A percentile compares a stretch with the other conserved stretches of the same genome.
phyloP scores from a whole-genome alignment of 2,888 invertebrate genomes.

The Drosophila fulvimacula region DNA sequence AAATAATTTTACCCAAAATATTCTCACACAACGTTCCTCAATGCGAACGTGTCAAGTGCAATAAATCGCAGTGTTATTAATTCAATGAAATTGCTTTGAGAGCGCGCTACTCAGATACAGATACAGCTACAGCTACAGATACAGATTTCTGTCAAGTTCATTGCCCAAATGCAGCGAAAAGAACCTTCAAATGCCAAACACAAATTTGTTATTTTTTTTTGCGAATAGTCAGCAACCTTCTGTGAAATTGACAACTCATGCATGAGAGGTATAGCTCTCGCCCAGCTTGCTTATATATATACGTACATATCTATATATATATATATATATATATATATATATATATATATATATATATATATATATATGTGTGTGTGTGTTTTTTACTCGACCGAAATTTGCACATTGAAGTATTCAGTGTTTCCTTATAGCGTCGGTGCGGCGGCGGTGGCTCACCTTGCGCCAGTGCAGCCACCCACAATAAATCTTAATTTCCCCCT shows the following conservation, averaged over 20 bases:
- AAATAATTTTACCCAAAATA: neutral
- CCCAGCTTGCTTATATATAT: neutral
- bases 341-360: neutral
- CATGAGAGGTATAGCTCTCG: conserved; percentile 8
- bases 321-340: neutral
- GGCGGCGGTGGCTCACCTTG: conserved; percentile 19
- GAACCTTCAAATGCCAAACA: conserved; percentile 69
- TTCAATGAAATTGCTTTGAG: conserved; percentile 57
- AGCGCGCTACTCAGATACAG: conserved; percentile 21
- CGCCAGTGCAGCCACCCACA: conserved; percentile 69
- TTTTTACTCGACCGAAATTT: conserved; percentile 1
- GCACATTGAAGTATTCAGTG: conserved; percentile 14
- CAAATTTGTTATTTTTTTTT: conserved; percentile 28
- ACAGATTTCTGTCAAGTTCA: conserved; percentile 64
- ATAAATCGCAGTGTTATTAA: conserved; percentile 40
- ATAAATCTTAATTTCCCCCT: conserved; percentile 68
- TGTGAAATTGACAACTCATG: conserved; percentile 59
- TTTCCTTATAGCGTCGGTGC: conserved; percentile 18
- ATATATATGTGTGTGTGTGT: neutral
- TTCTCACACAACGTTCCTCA: conserved; percentile 5
- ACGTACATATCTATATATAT: neutral
- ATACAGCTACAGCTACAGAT: conserved; percentile 3
- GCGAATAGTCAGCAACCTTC: conserved; percentile 60
- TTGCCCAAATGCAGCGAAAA: conserved; percentile 69
- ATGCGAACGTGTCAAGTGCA: conserved; percentile 42